Percentiles rank a stretch among this genome's conserved stretches.
Evolutionary conservation across 2,888 invertebrate genomes (phyloP).

Genomic region (Eristalis pertinax): DNA sequence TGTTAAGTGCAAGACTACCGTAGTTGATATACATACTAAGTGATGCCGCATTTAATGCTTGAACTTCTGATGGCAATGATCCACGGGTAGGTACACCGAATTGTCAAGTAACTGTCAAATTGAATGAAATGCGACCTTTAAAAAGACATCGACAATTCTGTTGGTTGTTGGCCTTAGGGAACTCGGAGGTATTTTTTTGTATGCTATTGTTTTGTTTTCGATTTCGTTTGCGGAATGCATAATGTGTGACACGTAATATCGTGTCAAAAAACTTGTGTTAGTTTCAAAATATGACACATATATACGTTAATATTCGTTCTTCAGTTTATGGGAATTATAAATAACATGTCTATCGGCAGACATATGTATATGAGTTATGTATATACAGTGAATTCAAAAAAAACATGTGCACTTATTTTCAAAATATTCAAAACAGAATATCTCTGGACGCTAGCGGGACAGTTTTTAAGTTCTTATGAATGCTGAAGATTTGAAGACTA

Average conservation of each 20-base stretch:
- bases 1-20: too few relatives aligned
- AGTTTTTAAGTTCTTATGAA: too few relatives aligned
- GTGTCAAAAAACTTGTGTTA: not conserved
- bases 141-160: conserved; percentile 9
- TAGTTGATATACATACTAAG: not conserved
- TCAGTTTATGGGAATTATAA: not conserved
- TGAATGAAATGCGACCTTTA: conserved; percentile 15
- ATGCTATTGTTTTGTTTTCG: conserved; percentile 19
- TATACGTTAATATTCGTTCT: not conserved
- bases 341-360: not conserved
- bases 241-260: not conserved
- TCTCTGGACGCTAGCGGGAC: too few relatives aligned
- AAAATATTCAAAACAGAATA: too few relatives aligned
- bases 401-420: too few relatives aligned
- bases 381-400: too few relatives aligned
- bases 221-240: conserved; percentile 8
- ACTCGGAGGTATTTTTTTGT: conserved; percentile 4
- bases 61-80: not conserved
- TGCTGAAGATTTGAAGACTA: too few relatives aligned
- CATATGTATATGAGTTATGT: too few relatives aligned
- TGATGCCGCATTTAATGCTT: not conserved
- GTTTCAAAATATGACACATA: not conserved
- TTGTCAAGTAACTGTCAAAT: not conserved
- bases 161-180: conserved; percentile 29
- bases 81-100: not conserved